Percentiles rank a stretch among this genome's conserved stretches.
phyloP scores from a whole-genome alignment of 2,888 invertebrate genomes.

The Rhimphoctona megacephalus region DNA sequence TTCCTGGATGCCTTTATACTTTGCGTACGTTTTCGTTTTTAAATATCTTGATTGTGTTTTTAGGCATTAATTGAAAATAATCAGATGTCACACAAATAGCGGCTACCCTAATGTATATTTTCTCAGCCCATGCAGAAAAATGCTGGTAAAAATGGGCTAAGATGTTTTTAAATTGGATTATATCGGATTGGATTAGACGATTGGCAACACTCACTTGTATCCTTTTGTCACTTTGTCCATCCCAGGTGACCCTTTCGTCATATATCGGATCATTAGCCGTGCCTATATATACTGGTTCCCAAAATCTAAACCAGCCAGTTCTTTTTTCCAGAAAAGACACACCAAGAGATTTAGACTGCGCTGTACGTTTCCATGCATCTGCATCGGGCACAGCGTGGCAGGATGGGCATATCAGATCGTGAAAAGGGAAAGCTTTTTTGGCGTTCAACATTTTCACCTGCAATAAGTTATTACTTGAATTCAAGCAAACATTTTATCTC shows the following conservation, averaged over 20 bases:
- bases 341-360: slow-evolving; percentile 90
- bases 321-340: slow-evolving; percentile 95
- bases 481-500: slow-evolving; percentile 9
- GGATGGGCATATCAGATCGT: slow-evolving; percentile 94
- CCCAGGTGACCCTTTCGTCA: slow-evolving; percentile 97
- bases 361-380: slow-evolving; percentile 92
- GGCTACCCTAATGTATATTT: too few species aligned
- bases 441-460: slow-evolving; percentile 90
- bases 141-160: too few species aligned
- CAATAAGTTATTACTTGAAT: slow-evolving; percentile 28
- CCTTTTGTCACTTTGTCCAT: slow-evolving; percentile 98
- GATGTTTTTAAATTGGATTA: too few species aligned
- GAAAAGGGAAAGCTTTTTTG: slow-evolving; percentile 95
- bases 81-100: too few species aligned
- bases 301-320: slow-evolving; percentile 91
- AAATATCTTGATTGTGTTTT: too few species aligned
- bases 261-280: slow-evolving; percentile 95
- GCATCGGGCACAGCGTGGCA: slow-evolving; percentile 95
- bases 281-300: slow-evolving; percentile 98
- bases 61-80: too few species aligned
- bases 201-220: slow-evolving; percentile 94
- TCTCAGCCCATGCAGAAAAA: too few species aligned
- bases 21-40: too few species aligned
- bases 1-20: too few species aligned
- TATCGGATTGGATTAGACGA: too few species aligned